Percentiles rank a stretch among this genome's conserved stretches.
phyloP scores from a whole-genome alignment of 37 sponge, comb jelly and placozoan species.

The Halichondria panicea region DNA sequence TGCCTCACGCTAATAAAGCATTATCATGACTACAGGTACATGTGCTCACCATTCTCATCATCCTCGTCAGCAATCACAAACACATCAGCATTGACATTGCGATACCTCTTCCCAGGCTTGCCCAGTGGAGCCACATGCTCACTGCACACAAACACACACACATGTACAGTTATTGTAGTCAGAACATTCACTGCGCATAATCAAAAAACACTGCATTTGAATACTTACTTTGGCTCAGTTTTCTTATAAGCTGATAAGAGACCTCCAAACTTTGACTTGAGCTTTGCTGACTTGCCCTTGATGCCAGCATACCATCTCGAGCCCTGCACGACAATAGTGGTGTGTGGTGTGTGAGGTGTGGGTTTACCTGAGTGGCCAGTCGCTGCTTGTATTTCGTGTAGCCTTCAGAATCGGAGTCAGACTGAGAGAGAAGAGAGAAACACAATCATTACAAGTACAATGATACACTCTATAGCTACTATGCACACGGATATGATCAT shows the following conservation, averaged over 20 bases:
- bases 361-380: slow-evolving; percentile 34
- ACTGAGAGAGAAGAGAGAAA: not conserved
- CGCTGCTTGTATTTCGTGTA: slow-evolving; percentile 29
- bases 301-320: slow-evolving; percentile 61
- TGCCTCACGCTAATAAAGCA: not conserved
- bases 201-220: not conserved
- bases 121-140: slow-evolving; percentile 69
- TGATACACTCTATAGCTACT: not conserved
- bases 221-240: slow-evolving; percentile 26
- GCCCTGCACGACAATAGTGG: slow-evolving; percentile 18
- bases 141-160: not conserved
- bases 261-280: slow-evolving; percentile 25
- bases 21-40: too few species aligned
- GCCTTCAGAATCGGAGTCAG: slow-evolving; percentile 68
- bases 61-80: slow-evolving; percentile 96
- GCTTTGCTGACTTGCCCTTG: slow-evolving; percentile 43
- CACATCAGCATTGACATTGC: slow-evolving; percentile 75
- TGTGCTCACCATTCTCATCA: slow-evolving; percentile 73
- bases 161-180: not conserved
- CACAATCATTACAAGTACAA: not conserved
- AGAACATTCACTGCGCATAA: not conserved
- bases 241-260: slow-evolving; percentile 30
- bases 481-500: not conserved
- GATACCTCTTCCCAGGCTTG: slow-evolving; percentile 70
- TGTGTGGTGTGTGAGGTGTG: not conserved